Percentiles rank a stretch among this genome's conserved stretches.
phyloP scores from a whole-genome alignment of 2,888 invertebrate genomes.

The Lasiommata megera region DNA sequence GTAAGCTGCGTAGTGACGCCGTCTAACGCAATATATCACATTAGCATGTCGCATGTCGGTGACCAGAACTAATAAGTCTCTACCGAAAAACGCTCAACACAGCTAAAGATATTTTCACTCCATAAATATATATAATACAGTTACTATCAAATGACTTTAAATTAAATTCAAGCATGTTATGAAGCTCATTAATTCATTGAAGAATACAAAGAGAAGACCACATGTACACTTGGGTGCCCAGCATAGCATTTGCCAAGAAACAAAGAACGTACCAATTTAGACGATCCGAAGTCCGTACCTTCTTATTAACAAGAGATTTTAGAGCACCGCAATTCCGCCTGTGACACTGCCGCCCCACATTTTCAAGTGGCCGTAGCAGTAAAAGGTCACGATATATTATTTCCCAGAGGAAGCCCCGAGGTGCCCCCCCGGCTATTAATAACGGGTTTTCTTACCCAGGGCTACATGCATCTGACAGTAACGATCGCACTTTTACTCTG shows the following conservation, averaged over 20 bases:
- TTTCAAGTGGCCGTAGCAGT: slow-evolving; percentile 42
- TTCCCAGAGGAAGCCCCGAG: slow-evolving; percentile 54
- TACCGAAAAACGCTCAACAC: too few species aligned
- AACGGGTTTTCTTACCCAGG: slow-evolving; percentile 64
- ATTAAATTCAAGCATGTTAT: too few species aligned
- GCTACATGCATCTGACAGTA: slow-evolving; percentile 71
- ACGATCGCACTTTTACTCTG: slow-evolving; percentile 66
- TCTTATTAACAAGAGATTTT: slow-evolving; percentile 11
- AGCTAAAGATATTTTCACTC: too few species aligned
- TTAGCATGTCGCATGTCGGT: too few species aligned
- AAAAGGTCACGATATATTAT: slow-evolving; percentile 63
- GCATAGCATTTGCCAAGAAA: background rate
- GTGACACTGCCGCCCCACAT: slow-evolving; percentile 34
- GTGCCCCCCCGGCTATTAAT: slow-evolving; percentile 64
- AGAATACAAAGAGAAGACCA: too few species aligned
- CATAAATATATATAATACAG: too few species aligned
- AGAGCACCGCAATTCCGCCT: slow-evolving; percentile 20
- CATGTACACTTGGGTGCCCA: background rate
- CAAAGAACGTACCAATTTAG: slow-evolving; percentile 2
- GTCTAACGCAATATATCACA: too few species aligned
- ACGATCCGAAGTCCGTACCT: background rate
- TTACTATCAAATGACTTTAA: too few species aligned
- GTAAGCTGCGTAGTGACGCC: too few species aligned
- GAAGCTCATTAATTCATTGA: too few species aligned
- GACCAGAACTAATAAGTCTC: too few species aligned